Conservation (phyloP, 2,797 vertebrate species). For the Emydoidea blandingii region DNA sequence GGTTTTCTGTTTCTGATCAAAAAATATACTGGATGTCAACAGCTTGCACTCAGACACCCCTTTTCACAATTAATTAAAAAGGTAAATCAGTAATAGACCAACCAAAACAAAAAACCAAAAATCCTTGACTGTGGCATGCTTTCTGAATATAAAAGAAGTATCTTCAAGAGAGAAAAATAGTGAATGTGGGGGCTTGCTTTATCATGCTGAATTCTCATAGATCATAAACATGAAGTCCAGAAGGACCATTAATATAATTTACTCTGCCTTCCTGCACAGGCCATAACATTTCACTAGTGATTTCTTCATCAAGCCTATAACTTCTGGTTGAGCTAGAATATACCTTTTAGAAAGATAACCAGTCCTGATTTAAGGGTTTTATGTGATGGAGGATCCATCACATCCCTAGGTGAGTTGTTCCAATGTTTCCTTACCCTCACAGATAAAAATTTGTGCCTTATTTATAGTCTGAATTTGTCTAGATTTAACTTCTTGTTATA, state of each 20-base stretch:
- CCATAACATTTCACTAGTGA: accelerated
- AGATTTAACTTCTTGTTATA: not conserved
- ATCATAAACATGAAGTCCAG: accelerated
- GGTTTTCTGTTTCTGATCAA: not conserved
- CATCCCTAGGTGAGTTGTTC: not conserved
- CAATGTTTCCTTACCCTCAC: not conserved
- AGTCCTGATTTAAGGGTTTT: not conserved
- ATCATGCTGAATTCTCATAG: not conserved
- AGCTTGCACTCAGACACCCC: not conserved
- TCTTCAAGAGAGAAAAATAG: not conserved
- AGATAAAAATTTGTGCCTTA: accelerated
- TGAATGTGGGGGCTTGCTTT: not conserved
- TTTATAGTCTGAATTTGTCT: not conserved
- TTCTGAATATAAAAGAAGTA: not conserved
- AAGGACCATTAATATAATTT: not conserved
- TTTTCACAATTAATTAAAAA: not conserved
- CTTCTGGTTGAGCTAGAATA: not conserved
- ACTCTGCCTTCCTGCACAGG: not conserved
- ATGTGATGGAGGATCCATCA: accelerated
- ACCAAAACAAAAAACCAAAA: not conserved
- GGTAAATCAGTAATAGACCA: not conserved
- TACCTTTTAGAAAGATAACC: not conserved
- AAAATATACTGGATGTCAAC: not conserved
- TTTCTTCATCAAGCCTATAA: not conserved
- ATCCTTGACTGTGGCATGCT: not conserved